A percentile compares a stretch with the other conserved stretches of the same genome.
phyloP scores from a whole-genome alignment of 2,888 invertebrate genomes.

The Embidobia sp. region DNA sequence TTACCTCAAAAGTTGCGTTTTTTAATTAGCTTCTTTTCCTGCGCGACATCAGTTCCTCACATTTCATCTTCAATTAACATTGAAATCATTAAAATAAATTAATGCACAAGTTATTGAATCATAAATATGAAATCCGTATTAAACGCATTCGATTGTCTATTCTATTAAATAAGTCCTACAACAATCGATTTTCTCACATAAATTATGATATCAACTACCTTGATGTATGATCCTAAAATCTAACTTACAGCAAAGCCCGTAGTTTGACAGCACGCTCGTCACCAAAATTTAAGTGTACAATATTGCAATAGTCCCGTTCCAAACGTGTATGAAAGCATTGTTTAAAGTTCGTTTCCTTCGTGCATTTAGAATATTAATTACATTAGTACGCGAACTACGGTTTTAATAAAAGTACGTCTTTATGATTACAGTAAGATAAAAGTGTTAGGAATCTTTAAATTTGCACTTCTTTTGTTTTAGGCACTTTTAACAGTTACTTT shows the following conservation, averaged over 20 bases:
- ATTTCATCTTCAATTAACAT: too few relatives aligned
- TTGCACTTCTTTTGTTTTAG: constrained; percentile 41
- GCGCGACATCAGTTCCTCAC: constrained; percentile 1
- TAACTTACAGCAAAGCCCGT: constrained; percentile 53
- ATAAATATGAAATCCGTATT: constrained; percentile 1
- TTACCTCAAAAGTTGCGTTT: too few relatives aligned
- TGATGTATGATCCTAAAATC: constrained; percentile 60
- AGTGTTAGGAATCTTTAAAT: constrained; percentile 8
- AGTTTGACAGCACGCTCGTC: constrained; percentile 56
- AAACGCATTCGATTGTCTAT: constrained; percentile 24
- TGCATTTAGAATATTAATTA: constrained; percentile 6
- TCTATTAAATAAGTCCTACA: constrained; percentile 34
- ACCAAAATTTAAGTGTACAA: constrained; percentile 4
- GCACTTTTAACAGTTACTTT: constrained; percentile 42
- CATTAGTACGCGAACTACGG: constrained; percentile 8
- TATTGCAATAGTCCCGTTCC: constrained; percentile 9
- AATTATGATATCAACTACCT: constrained; percentile 65
- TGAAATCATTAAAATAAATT: too few relatives aligned
- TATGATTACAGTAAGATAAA: background rate
- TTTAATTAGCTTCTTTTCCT: too few relatives aligned
- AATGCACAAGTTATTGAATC: constrained; percentile 6
- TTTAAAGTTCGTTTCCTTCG: background rate
- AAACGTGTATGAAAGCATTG: constrained; percentile 4
- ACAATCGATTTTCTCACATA: constrained; percentile 58
- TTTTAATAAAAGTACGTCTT: constrained; percentile 4